Evolutionary conservation across 2,113 vertebrate species (phyloP).

Genomic region (Copsychus sechellarum): DNA sequence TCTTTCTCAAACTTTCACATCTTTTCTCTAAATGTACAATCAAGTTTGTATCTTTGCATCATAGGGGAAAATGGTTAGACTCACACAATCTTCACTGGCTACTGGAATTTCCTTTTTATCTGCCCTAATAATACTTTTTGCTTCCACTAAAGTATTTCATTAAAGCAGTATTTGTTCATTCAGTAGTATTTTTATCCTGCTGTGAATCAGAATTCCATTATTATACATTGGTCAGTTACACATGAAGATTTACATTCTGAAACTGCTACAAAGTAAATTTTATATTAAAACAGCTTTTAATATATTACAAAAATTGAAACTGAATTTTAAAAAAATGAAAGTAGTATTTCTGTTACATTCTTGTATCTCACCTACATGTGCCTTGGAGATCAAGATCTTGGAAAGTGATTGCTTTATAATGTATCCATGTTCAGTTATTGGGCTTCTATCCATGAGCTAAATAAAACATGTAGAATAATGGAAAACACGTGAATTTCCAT

Average conservation of each 20-base stretch:
- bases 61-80: background rate
- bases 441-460: slow-evolving; percentile 10
- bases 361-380: background rate
- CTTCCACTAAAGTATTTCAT: background rate
- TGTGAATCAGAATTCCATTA: background rate
- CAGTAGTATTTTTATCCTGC: background rate
- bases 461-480: slow-evolving; percentile 14
- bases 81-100: background rate
- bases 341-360: background rate
- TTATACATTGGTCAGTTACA: background rate
- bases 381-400: background rate
- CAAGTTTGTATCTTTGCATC: background rate
- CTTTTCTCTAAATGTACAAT: background rate
- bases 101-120: background rate
- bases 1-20: background rate
- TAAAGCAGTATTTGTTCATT: slow-evolving; percentile 8
- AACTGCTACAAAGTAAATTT: background rate
- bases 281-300: background rate
- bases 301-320: background rate
- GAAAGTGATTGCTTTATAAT: background rate
- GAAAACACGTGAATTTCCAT: slow-evolving; percentile 3
- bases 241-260: background rate
- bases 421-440: background rate
- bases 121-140: background rate
- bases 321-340: background rate